Evolutionary conservation across 30 jellyfish, hydroid and myxozoan species (phyloP), one percentile per base, ranked within the genome.

Genomic region (Sanderia malayensis): DNA sequence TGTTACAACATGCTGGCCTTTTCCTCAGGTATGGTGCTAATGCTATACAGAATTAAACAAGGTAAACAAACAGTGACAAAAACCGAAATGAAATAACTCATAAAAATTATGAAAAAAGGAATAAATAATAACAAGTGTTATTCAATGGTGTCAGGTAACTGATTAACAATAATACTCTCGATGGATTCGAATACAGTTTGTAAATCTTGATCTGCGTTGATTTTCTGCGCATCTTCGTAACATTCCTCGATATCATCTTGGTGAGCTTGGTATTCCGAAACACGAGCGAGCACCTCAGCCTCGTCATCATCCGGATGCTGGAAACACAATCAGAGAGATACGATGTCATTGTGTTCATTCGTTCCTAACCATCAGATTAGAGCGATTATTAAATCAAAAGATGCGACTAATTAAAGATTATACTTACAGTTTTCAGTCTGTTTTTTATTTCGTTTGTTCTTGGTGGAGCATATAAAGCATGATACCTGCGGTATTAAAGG

Each of bases 231-330:
- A 6, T 33, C 31, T 0, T 46, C 37, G 76, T 62, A 92, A 44
- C 58, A 68, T 26, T 92, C 98, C n/a, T 77, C 63, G 13, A 92
- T 44, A 29, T 92, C 98, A 4, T 92, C 96, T 8, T 58, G 74
- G 52, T 80, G 80, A 2, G 78, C 91, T 31, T 80, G 96, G 73
- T 84, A 92, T 3, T 80, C 96, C 0, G 95, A 46, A 26, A 73
- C 29, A n/a, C 89, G 73, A 17, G 77, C 77, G 34, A 79, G 67
- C 17, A 92, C 96, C 9, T 44, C 92, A 27, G 46, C 77, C 61
- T 92, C 96, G 52, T 79, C 95, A 76, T 92, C 98, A 44, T 78
- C 93, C 26, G 98, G 96, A 57, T 92, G 98, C 98, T 92, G 28
- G 15, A 30, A 49, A 32, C 8, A 41, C 55, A 41, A 6, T 41